Evolutionary conservation across 2,113 vertebrate species (phyloP), one percentile per base, ranked within the genome.

Genomic region (Athene noctua): DNA sequence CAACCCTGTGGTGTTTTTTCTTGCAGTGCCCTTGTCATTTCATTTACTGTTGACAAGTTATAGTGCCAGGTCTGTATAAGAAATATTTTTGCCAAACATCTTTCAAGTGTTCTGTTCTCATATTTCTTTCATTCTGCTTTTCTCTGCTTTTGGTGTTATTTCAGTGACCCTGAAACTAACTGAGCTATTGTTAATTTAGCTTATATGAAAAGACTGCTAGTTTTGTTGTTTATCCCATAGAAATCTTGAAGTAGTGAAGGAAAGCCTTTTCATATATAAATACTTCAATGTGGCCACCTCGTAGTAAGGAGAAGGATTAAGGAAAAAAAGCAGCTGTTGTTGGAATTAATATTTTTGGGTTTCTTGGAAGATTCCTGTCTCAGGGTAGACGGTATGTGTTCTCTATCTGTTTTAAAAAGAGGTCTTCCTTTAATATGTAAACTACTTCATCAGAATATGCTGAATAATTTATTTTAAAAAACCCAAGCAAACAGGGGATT

Each of bases 21-120:
- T 97, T 97, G 95, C 88, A 94, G 94, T 94, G 90, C 78, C 90
- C 73, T 96, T 95, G 83, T 96, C 90, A 30, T 97, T 97, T 98
- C 92, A 94, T 90, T 97, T 96, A 68, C 85, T 94, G 94, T 92
- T 96, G 97, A 91, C 95, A 97, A 93, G 86, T 95, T 97, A 94
- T 97, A 93, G 89, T 97, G 91, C 92, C 96, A 97, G 91, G 83
- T 96, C 86, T 95, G 85, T 86, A 62, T 94, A 34, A 97, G 94
- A 77, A 82, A 83, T 84, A 84, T 66, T 96, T 98, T 97, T 97
- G 92, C 95, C 88, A 93, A 67, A 55, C 70, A 44, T 86, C 74
- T 86, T 49, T 73, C 84, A 59, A 88, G 79, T 80, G 65, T 74
- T 92, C 57, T 84, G 25, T 57, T 88, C 66, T 90, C 21, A 1